phyloP scores from a whole-genome alignment of 2,797 vertebrate genomes.

The Agapornis canus region DNA sequence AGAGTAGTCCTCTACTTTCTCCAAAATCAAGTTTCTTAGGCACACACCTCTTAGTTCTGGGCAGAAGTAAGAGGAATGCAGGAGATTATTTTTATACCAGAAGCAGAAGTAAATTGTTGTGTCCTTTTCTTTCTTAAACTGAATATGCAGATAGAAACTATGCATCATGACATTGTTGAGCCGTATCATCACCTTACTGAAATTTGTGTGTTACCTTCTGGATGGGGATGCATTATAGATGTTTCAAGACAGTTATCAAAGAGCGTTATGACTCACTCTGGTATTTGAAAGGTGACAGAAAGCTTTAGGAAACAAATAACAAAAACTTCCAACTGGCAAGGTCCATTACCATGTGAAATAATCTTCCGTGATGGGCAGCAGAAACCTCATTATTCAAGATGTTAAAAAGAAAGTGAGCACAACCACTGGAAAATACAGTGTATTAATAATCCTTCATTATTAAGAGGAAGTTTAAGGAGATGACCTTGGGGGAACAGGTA shows the following conservation, averaged over 20 bases:
- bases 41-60: neutral
- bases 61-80: neutral
- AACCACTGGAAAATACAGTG: neutral
- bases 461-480: neutral
- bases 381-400: neutral
- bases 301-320: slow-evolving; percentile 43
- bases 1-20: neutral
- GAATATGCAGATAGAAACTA: neutral
- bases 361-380: neutral
- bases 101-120: neutral
- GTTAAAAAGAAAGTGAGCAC: neutral
- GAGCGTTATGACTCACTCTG: neutral
- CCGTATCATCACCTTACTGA: neutral
- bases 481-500: neutral
- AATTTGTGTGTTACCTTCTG: slow-evolving; percentile 1
- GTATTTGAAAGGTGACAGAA: slow-evolving; percentile 28
- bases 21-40: neutral
- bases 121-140: neutral
- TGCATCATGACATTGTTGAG: neutral
- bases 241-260: slow-evolving; percentile 19
- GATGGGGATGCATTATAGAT: neutral
- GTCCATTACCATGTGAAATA: neutral
- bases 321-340: neutral
- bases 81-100: neutral
- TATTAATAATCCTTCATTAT: neutral